Conservation (phyloP, 1,140 invertebrate species). For the Tetragonula clypearis region DNA sequence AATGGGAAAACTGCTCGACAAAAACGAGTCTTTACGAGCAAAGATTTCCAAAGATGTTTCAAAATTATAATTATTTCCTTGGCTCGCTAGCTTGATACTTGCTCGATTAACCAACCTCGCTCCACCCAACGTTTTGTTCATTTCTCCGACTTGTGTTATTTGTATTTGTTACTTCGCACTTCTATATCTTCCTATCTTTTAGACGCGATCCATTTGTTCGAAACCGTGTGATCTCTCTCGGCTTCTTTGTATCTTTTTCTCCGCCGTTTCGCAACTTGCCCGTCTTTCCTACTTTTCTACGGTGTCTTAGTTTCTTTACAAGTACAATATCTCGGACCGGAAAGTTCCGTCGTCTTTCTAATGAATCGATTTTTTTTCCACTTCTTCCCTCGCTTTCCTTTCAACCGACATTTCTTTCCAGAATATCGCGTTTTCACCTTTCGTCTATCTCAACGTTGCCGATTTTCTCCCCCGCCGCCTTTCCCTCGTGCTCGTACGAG, state of each 20-base stretch:
- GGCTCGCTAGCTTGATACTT: background rate
- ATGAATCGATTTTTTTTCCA: slow-evolving; percentile 8
- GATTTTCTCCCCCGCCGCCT: no score
- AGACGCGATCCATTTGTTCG: no score
- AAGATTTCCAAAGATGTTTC: background rate
- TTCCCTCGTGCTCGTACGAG: background rate
- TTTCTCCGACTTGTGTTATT: background rate
- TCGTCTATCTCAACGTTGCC: no score
- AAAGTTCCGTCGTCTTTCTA: background rate
- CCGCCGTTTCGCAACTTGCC: background rate
- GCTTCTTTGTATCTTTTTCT: background rate
- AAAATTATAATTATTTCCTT: background rate
- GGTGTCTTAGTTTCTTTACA: background rate
- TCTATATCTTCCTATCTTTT: background rate
- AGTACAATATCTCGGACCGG: background rate
- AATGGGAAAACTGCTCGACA: background rate
- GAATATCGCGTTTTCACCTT: no score
- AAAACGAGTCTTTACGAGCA: background rate
- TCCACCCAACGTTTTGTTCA: background rate
- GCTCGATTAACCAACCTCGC: background rate
- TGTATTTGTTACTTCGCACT: background rate
- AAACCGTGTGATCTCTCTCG: background rate
- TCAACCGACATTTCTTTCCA: background rate
- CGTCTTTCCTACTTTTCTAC: background rate
- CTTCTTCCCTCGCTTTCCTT: background rate